Conservation (phyloP, 1,140 invertebrate species). For the Cyclargus thomasi region DNA sequence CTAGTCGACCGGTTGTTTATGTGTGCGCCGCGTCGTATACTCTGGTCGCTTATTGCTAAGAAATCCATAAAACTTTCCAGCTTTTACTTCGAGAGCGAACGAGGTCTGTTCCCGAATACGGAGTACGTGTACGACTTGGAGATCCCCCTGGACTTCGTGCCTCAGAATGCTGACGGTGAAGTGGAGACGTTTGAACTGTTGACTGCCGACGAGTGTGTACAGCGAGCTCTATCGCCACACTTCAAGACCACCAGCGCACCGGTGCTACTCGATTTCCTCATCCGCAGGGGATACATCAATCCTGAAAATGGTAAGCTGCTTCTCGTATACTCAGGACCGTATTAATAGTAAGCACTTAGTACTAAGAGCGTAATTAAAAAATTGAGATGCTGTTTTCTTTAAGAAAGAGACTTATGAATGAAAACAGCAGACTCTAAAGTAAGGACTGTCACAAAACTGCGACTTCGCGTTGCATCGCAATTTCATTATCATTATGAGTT, state of each 20-base stretch:
- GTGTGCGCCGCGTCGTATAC: no score
- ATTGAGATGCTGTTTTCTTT: no score
- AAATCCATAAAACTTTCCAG: conserved; percentile 67
- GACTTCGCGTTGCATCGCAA: no score
- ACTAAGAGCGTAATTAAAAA: no score
- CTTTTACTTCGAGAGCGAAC: conserved; percentile 93
- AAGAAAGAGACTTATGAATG: no score
- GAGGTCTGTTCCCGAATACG: conserved; percentile 94
- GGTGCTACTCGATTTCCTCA: conserved; percentile 92
- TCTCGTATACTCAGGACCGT: no score
- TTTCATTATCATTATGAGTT: no score
- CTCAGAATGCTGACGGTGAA: conserved; percentile 93
- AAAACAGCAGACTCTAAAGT: no score
- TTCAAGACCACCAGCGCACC: conserved; percentile 96
- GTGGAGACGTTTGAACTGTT: conserved; percentile 92
- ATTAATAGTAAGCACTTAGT: no score
- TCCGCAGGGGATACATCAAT: conserved; percentile 91
- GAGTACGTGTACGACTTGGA: conserved; percentile 97
- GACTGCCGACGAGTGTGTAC: conserved; percentile 85
- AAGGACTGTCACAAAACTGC: no score
- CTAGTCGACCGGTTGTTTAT: no score
- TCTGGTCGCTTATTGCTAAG: not conserved
- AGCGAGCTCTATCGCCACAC: conserved; percentile 85
- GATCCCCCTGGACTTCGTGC: conserved; percentile 90
- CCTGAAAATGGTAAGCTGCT: conserved; percentile 85